Percentiles rank a stretch among this genome's conserved stretches.
Evolutionary conservation across 2,888 invertebrate genomes (phyloP).

Genomic region (Papilio demoleus): DNA sequence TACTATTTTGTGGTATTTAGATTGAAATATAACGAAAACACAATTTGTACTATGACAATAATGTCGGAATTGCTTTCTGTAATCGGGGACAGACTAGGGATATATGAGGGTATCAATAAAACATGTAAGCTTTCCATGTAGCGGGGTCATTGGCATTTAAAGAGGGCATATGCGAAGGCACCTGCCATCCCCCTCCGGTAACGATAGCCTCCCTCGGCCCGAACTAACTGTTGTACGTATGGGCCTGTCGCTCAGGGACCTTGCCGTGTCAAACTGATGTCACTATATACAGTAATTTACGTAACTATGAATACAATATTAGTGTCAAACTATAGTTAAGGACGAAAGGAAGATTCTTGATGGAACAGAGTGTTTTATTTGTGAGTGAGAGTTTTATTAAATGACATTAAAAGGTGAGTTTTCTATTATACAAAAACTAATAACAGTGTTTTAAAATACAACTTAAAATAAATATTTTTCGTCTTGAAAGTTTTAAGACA

Average conservation of each 20-base stretch:
- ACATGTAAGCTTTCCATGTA: slow-evolving; percentile 54
- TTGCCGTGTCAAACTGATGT: slow-evolving; percentile 14
- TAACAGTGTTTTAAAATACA: no score
- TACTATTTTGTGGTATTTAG: slow-evolving; percentile 1
- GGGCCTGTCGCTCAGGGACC: slow-evolving; percentile 33
- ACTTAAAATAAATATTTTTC: background rate
- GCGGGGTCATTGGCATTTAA: slow-evolving; percentile 77
- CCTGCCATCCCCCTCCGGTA: slow-evolving; percentile 68
- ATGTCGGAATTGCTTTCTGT: slow-evolving; percentile 10
- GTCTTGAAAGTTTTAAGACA: slow-evolving; percentile 2
- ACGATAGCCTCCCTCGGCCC: slow-evolving; percentile 60
- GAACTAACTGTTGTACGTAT: slow-evolving; percentile 69
- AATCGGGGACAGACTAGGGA: slow-evolving; percentile 24
- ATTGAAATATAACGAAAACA: slow-evolving; percentile 14
- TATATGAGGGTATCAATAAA: slow-evolving; percentile 50
- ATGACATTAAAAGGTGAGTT: no score
- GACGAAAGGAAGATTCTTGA: background rate
- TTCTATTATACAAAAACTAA: no score
- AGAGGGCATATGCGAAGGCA: slow-evolving; percentile 78
- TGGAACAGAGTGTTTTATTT: no score
- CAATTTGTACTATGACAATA: slow-evolving; percentile 25
- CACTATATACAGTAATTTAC: slow-evolving; percentile 3
- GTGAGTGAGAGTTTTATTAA: no score
- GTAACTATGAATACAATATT: background rate
- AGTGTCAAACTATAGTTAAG: background rate